A percentile compares a stretch with the other conserved stretches of the same genome.
These are phyloP conservation scores for Amphiduros pacificus DNA, from an alignment of 2,888 invertebrate genomes.

Conservation along the genomic window DNA sequence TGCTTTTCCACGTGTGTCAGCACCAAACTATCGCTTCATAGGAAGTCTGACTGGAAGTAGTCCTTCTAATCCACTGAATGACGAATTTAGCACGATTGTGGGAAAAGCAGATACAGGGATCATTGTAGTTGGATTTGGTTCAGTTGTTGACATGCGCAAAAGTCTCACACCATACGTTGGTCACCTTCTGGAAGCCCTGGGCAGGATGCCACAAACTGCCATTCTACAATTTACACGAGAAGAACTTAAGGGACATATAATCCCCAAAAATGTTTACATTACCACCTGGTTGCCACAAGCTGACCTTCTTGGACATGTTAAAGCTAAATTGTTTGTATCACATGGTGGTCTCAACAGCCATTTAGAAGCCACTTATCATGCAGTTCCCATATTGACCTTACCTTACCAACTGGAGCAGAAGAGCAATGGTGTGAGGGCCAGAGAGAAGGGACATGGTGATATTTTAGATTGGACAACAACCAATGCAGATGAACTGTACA, in stretches of 20 bases:
- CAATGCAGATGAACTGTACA: conserved; percentile 9
- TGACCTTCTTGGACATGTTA: conserved; percentile 15
- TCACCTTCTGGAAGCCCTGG: conserved; percentile 3
- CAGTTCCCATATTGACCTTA: conserved; percentile 18
- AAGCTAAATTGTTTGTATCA: conserved; percentile 20
- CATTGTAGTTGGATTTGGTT: conserved; percentile 15
- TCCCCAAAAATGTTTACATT: neutral
- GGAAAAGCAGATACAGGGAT: too few relatives aligned
- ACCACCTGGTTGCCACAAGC: conserved; percentile 11
- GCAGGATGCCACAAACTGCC: neutral
- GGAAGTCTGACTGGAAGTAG: too few relatives aligned
- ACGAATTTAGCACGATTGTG: too few relatives aligned
- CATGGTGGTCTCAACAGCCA: conserved; percentile 22
- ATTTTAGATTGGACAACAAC: neutral
- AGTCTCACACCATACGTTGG: neutral
- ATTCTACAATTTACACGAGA: too few relatives aligned
- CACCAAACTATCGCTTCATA: conserved; percentile 20
- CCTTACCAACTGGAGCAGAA: conserved; percentile 16
- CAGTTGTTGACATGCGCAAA: neutral
- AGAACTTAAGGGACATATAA: too few relatives aligned
- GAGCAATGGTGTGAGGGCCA: conserved; percentile 6
- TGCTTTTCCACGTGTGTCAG: conserved; percentile 15
- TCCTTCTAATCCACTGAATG: too few relatives aligned
- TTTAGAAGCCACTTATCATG: conserved; percentile 21
- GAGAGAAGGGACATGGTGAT: conserved; percentile 6